A percentile compares a stretch with the other conserved stretches of the same genome.
Conservation (phyloP, 2,113 vertebrate genomes). For the Mustela lutreola region DNA sequence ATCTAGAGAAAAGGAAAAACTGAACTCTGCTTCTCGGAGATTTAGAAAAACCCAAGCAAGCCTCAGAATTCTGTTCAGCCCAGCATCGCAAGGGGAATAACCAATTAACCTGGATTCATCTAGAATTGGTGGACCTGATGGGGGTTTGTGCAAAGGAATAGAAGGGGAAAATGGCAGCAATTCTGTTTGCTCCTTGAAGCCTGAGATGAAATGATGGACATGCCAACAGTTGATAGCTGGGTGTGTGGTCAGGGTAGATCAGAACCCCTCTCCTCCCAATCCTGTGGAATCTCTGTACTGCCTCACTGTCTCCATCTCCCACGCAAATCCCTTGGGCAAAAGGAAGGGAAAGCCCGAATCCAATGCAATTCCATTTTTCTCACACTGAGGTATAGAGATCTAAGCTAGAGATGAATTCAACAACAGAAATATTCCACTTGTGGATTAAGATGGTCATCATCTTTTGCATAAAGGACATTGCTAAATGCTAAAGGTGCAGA, state of each 20-base stretch:
- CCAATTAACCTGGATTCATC: background rate
- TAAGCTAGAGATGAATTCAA: background rate
- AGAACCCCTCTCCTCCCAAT: background rate
- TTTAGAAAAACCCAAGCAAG: background rate
- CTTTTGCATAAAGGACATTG: background rate
- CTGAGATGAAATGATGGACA: background rate
- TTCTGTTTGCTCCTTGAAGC: background rate
- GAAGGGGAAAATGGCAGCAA: background rate
- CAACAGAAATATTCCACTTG: background rate
- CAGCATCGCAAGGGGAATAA: background rate
- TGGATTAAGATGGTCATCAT: background rate
- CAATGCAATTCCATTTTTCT: background rate
- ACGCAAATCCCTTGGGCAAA: accelerated
- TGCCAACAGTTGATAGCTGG: background rate
- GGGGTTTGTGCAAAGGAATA: background rate
- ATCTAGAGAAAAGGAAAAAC: background rate
- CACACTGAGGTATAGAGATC: background rate
- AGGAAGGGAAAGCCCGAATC: background rate
- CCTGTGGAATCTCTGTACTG: background rate
- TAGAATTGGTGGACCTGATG: background rate
- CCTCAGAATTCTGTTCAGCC: background rate
- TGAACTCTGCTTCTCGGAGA: background rate
- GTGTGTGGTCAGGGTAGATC: background rate
- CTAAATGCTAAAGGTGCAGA: background rate
- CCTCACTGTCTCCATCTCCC: background rate